Conservation (phyloP, 2,113 vertebrate genomes). For the Chloropsis hardwickii region DNA sequence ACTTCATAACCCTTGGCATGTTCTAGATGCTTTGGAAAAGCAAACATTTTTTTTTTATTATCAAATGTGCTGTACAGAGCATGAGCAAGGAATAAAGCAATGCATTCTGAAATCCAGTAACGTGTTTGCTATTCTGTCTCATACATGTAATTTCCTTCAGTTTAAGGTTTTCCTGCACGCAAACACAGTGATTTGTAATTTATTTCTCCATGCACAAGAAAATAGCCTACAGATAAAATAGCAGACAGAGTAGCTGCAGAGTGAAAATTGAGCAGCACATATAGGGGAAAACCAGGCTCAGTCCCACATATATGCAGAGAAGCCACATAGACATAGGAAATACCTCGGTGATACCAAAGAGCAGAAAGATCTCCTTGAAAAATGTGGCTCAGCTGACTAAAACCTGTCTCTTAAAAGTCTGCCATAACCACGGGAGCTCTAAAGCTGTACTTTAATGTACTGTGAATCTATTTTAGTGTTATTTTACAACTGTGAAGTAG, state of each 20-base stretch:
- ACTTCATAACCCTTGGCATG: rapidly evolving
- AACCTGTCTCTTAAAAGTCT: background rate
- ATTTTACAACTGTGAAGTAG: background rate
- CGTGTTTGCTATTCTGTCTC: background rate
- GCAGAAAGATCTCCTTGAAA: background rate
- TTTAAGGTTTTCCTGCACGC: background rate
- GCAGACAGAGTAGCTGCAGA: background rate
- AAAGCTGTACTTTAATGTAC: background rate
- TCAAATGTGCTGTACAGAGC: background rate
- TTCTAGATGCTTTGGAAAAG: background rate
- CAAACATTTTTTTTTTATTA: background rate
- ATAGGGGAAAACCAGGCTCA: background rate
- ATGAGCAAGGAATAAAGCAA: background rate
- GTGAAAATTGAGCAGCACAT: background rate
- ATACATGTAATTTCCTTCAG: background rate
- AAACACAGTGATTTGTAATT: background rate
- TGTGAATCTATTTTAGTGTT: background rate
- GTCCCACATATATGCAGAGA: background rate
- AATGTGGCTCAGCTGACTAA: background rate
- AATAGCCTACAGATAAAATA: background rate
- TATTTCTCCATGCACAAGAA: background rate
- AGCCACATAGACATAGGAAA: background rate
- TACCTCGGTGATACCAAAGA: background rate
- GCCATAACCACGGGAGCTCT: rapidly evolving
- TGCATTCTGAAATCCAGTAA: background rate